Base-by-base conservation (phyloP, 2,888 invertebrate genomes). In the Ethmia dodecea region DNA sequence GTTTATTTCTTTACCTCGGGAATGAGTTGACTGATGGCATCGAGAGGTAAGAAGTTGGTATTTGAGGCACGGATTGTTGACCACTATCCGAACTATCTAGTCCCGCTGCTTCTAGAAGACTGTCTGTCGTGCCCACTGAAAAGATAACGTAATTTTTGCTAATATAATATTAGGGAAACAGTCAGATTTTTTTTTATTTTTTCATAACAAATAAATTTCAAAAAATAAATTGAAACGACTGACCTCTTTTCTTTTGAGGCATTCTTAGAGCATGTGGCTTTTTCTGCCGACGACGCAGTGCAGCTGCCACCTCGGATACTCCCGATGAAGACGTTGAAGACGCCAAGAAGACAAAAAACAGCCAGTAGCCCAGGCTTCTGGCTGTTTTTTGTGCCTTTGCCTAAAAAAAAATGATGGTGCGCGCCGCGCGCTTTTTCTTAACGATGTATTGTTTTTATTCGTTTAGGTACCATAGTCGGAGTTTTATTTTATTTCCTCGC, bases 21-120 rank as follows among this genome's bases (percentile, higher is more conserved):
- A 95, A 95, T n/a, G 93, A 91, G 56, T 91, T 93, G 6, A 94
- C 92, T 2, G 94, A 94, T 13, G 94, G 94, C 94, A 95, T 95
- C 0, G 94, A 94, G 3, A 95, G 87, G 59, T 93, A 94, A 0
- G 94, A 94, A 29, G 93, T 93, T 0, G 95, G 89, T 3, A 90
- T 89, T 3, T 79, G 86, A 0, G 89, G 88, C 5, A 65, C 77
- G 0, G 77, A 75, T 0, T 68, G 71, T 33, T 76, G 78, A 0
- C 74, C 77, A 31, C 84, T 84, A 45, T 84, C 84, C 0, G 84
- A 81, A 25, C 84, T 84, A 34, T 81, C 84, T 40, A 83, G 38
- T 0, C 86, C 86, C 0, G 86, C 86, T 1, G 84, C 79, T 50
- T 74, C 83, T 12, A 86, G 54, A 5, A 86, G 53, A 41, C 84